These are phyloP conservation scores for Polietes domitor DNA, from an alignment of 2,888 invertebrate genomes.

Conservation along the genomic window DNA sequence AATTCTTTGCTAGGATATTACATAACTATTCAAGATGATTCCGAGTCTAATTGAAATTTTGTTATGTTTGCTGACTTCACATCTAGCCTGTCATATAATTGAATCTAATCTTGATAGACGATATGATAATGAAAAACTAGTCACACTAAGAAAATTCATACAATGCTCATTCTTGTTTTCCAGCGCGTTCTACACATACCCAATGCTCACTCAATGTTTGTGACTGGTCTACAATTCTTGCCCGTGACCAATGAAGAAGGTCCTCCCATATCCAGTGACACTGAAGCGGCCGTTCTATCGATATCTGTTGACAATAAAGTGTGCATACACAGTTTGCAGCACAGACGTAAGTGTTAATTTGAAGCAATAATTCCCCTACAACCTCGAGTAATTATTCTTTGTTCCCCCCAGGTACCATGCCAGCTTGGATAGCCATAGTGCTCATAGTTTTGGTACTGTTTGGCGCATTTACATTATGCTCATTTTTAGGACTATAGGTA, in stretches of 20 bases:
- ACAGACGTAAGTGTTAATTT: slow-evolving; percentile 84
- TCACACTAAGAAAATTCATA: no score
- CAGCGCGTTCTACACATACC: slow-evolving; percentile 91
- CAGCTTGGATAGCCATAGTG: slow-evolving; percentile 90
- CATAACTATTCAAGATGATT: no score
- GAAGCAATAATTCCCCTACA: not conserved
- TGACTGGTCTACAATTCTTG: slow-evolving; percentile 97
- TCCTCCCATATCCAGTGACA: slow-evolving; percentile 87
- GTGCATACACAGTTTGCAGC: slow-evolving; percentile 92
- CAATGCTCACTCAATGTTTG: slow-evolving; percentile 96
- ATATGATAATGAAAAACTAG: no score
- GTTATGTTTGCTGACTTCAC: no score
- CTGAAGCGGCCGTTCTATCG: slow-evolving; percentile 94
- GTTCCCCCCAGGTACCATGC: slow-evolving; percentile 85
- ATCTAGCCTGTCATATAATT: no score
- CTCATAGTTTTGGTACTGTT: slow-evolving; percentile 89
- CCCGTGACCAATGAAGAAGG: slow-evolving; percentile 87
- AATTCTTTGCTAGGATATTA: no score
- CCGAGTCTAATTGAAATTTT: no score
- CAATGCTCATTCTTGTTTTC: slow-evolving; percentile 50
- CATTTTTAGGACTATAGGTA: slow-evolving; percentile 88
- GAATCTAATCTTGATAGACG: no score
- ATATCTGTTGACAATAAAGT: slow-evolving; percentile 98
- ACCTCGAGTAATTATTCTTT: not conserved
- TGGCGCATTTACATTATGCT: slow-evolving; percentile 90